phyloP scores from a whole-genome alignment of 2,888 invertebrate genomes.

The Cyclophora punctaria region DNA sequence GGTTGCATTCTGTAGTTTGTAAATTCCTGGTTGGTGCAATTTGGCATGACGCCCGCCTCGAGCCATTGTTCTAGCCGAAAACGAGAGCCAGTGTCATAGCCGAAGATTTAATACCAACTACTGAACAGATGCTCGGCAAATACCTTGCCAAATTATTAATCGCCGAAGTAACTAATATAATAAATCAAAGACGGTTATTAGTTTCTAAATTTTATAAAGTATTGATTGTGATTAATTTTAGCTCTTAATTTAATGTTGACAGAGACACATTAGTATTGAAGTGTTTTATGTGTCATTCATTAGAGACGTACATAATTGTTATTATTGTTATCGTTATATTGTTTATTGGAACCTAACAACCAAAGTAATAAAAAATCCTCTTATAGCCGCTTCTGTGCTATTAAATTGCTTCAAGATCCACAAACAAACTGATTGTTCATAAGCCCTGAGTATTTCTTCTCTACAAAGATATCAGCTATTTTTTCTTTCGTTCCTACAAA shows the following conservation, averaged over 20 bases:
- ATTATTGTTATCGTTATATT: too few relatives aligned
- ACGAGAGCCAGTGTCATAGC: constrained; percentile 25
- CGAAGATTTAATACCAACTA: constrained; percentile 24
- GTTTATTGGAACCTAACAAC: too few relatives aligned
- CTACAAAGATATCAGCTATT: constrained; percentile 3
- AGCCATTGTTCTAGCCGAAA: constrained; percentile 33
- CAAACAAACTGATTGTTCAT: background rate
- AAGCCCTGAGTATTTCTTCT: background rate
- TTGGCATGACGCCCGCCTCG: constrained; percentile 46
- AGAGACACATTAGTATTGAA: too few relatives aligned
- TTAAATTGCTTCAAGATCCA: background rate
- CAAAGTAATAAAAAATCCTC: too few relatives aligned
- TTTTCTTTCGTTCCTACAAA: constrained; percentile 17
- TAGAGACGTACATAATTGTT: too few relatives aligned
- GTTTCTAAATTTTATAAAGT: too few relatives aligned
- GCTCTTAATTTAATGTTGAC: too few relatives aligned
- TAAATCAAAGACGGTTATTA: too few relatives aligned
- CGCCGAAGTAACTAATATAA: too few relatives aligned
- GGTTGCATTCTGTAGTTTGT: constrained; percentile 38
- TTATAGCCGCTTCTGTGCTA: too few relatives aligned
- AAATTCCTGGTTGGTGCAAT: constrained; percentile 45
- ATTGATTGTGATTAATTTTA: too few relatives aligned
- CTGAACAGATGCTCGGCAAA: constrained; percentile 9
- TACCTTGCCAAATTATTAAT: constrained; percentile 1
- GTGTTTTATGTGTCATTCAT: too few relatives aligned